phyloP scores from a whole-genome alignment of 2,113 vertebrate genomes.

The Vireo altiloquus region DNA sequence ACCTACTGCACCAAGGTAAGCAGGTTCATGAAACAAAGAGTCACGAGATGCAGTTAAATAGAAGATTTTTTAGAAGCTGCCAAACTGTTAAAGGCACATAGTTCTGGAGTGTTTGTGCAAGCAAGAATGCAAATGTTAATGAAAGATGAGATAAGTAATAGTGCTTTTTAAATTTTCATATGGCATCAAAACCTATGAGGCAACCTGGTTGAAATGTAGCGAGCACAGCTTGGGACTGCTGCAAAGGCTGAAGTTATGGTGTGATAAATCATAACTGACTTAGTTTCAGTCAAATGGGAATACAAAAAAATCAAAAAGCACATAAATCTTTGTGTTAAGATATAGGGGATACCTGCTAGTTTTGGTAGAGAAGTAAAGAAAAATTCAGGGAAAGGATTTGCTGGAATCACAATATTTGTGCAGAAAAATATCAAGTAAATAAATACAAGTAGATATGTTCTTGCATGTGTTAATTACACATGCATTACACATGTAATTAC shows the following conservation, averaged over 20 bases:
- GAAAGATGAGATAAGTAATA: neutral
- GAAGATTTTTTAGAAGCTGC: neutral
- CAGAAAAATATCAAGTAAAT: neutral
- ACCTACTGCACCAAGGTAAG: neutral
- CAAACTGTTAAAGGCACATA: neutral
- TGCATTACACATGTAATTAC: too few species aligned
- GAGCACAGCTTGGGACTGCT: neutral
- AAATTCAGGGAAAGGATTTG: neutral
- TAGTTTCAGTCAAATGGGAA: neutral
- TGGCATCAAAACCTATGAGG: neutral
- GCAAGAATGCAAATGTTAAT: neutral
- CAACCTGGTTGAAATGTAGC: neutral
- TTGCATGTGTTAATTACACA: neutral
- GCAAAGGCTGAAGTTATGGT: neutral
- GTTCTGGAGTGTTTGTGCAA: neutral
- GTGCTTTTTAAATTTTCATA: neutral
- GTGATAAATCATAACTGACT: neutral
- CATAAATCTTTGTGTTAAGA: neutral
- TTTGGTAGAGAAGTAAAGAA: neutral
- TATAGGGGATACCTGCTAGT: neutral
- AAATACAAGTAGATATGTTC: neutral
- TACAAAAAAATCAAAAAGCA: neutral
- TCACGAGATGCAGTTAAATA: fast-evolving
- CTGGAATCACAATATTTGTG: neutral
- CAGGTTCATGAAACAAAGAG: neutral